Evolutionary conservation across 53 echinoderm and acorn worm species (phyloP).

Genomic region (Holothuria leucospilota): DNA sequence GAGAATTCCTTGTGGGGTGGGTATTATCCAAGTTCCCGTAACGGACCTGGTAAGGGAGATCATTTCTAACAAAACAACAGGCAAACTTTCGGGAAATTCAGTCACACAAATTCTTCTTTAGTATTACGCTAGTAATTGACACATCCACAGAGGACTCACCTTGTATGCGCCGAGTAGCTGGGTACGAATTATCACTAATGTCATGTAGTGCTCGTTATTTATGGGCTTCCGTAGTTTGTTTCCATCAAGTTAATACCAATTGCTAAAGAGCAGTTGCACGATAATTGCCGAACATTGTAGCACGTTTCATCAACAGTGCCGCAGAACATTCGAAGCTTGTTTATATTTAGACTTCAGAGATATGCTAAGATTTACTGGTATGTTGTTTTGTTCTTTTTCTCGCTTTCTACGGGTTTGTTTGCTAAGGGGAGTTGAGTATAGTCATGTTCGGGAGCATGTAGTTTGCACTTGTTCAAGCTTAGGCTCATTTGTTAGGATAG

Average conservation of each 20-base stretch:
- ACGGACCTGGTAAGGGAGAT: background rate
- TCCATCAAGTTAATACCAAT: constrained; percentile 20
- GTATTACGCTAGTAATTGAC: background rate
- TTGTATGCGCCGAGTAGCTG: too few species aligned
- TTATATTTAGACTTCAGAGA: constrained; percentile 31
- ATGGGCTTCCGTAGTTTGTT: constrained; percentile 10
- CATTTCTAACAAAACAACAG: constrained; percentile 4
- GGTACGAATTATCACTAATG: constrained; percentile 2
- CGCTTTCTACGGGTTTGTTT: constrained; percentile 21
- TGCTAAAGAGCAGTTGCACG: constrained; percentile 1
- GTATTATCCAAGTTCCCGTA: background rate
- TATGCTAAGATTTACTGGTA: constrained; percentile 18
- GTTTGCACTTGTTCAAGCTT: constrained; percentile 27
- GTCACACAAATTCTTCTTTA: constrained; percentile 15
- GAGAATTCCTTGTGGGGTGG: background rate
- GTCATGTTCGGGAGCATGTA: constrained; percentile 34
- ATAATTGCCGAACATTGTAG: constrained; percentile 30
- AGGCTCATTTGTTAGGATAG: constrained; percentile 35
- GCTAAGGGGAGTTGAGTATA: background rate
- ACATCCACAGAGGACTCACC: too few species aligned
- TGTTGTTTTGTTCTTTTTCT: constrained; percentile 37
- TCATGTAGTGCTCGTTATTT: constrained; percentile 2
- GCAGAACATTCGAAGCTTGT: constrained; percentile 41
- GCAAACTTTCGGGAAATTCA: constrained; percentile 18
- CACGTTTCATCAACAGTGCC: constrained; percentile 34